These are phyloP conservation scores for Synergus itoensis DNA, from an alignment of 2,888 invertebrate genomes.

Conservation along the genomic window DNA sequence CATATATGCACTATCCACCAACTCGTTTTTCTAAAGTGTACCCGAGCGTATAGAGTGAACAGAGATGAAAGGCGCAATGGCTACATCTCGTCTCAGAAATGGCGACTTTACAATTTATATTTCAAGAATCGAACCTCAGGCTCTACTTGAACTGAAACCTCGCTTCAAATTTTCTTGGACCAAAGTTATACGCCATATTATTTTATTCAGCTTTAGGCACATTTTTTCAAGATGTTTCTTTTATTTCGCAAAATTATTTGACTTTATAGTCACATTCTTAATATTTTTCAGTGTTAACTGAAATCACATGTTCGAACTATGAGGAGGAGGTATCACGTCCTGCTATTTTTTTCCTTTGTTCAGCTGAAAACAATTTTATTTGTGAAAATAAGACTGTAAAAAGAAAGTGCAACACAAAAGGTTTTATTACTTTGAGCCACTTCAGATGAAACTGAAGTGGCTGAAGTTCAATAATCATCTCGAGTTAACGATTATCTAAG, in stretches of 20 bases:
- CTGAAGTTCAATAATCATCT: neutral
- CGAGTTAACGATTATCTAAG: neutral
- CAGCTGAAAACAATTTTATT: neutral
- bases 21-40: neutral
- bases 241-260: neutral
- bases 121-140: neutral
- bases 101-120: neutral
- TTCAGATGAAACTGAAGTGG: neutral
- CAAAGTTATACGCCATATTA: neutral
- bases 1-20: neutral
- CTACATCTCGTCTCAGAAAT: neutral
- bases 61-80: slow-evolving; percentile 24
- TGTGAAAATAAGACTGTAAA: neutral
- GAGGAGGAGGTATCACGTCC: too few species aligned
- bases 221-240: neutral
- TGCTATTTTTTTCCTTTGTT: neutral
- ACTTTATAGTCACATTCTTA: too few species aligned
- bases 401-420: neutral
- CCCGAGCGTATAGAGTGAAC: slow-evolving; percentile 1
- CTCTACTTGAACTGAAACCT: neutral
- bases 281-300: too few species aligned
- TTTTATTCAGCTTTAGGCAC: neutral
- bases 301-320: too few species aligned
- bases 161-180: neutral
- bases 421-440: neutral